phyloP scores from a whole-genome alignment of 2,888 invertebrate species.

The Fragum fragum region DNA sequence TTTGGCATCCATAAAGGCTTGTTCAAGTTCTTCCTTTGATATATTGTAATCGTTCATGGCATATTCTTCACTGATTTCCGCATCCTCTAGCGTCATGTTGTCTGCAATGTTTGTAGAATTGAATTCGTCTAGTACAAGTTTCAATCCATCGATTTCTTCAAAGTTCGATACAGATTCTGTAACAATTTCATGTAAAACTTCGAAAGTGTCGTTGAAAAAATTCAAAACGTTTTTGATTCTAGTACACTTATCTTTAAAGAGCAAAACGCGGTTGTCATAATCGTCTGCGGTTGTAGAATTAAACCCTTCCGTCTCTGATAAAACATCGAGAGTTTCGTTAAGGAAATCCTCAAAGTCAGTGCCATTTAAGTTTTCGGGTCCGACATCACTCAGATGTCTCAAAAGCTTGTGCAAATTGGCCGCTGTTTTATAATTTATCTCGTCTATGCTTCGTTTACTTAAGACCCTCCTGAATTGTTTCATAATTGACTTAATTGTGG shows the following conservation, averaged over 20 bases:
- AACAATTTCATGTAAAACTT: constrained; percentile 22
- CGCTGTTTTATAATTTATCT: constrained; percentile 26
- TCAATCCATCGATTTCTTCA: constrained; percentile 16
- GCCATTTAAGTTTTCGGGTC: background rate
- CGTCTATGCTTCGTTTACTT: constrained; percentile 28
- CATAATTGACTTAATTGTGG: constrained; percentile 40
- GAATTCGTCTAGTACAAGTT: background rate
- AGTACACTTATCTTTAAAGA: constrained; percentile 33
- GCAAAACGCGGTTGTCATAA: constrained; percentile 35
- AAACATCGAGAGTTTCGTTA: constrained; percentile 31
- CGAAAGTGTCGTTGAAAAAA: constrained; percentile 40
- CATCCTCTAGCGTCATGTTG: constrained; percentile 40
- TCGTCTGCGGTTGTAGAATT: background rate
- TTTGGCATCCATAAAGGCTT: constrained; percentile 33
- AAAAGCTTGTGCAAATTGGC: constrained; percentile 30
- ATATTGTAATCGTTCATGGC: constrained; percentile 49
- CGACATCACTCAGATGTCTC: constrained; percentile 30
- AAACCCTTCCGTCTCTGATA: constrained; percentile 31
- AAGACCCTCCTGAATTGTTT: constrained; percentile 16
- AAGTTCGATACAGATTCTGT: constrained; percentile 31
- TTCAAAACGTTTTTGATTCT: constrained; percentile 3
- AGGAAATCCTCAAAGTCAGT: background rate
- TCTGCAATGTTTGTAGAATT: background rate
- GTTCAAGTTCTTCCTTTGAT: constrained; percentile 34
- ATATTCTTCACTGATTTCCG: constrained; percentile 33